Base-by-base conservation (phyloP, 2,888 invertebrate species). In the Pheosia tremula region DNA sequence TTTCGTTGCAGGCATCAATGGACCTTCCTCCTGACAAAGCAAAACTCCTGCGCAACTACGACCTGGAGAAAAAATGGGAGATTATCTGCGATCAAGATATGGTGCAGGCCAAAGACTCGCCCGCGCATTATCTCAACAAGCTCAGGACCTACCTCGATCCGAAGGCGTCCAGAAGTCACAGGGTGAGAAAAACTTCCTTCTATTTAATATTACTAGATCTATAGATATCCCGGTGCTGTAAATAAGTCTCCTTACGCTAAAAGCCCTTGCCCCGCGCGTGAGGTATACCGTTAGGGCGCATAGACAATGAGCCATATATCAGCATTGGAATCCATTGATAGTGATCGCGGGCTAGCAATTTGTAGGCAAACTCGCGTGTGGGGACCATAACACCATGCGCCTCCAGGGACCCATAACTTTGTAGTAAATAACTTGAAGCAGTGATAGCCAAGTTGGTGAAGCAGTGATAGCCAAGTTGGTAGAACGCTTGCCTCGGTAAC, bases 81-180 rank as follows among this genome's bases (percentile, higher is more conserved):
- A 97, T 99, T 90, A 98, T 99, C 93, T 99, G 99, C 95, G 99
- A 99, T 95, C 99, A 99, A 97, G 99, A 99, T 95, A 97, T 97
- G 95, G 98, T 99, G 78, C 98, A 98, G 86, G 99, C 98, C n/a
- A 99, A 99, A 93, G 98, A 99, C 91, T 98, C 99, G 58, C 99
- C 99, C 57, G 96, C 98, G 62, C 98, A 98, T 91, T 99, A 99
- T 95, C 95, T 99, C 87, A 97, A 97, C 90, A 99, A 99, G 91
- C 95, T 99, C 79, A 95, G 97, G 80, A 98, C 98, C 7, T 99
- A 99, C 93, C 95, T 99, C 87, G 99, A 99, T 89, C 99, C 99
- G 4, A 98, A 98, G 90, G 98, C 98, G 57, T 98, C 98, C 56
- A 96, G 98, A 83, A 98, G 98, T 94, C 97, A 98, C 90, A 95